Evolutionary conservation across 2,888 invertebrate genomes (phyloP), one percentile per base, ranked within the genome.

Genomic region (Trilocha varians): DNA sequence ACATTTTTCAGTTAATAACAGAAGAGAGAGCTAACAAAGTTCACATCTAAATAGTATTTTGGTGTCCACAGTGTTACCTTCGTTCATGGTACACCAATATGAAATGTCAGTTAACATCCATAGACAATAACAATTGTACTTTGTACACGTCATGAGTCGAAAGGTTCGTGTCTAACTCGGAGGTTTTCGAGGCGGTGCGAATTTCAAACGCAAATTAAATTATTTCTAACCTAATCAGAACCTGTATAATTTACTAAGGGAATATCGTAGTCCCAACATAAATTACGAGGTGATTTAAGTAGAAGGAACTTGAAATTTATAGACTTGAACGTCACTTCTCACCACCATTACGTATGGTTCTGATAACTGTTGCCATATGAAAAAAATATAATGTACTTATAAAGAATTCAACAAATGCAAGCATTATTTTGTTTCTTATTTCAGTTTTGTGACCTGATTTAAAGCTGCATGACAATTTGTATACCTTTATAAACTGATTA

Each of bases 281-380:
- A 87, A 87, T 85, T 80, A 84, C 75, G 87, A 84, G 87, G 87
- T 87, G 87, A 87, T 87, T 85, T 73, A 72, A 83, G 83, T 78
- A 83, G 83, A 84, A 85, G 82, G 77, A 82, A 74, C 71, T 61
- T 70, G 63, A 64, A 64, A 65, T 65, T 61, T 63, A 56, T 62
- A 70, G 70, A 77, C 70, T 68, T 55, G 53, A 64, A 55, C 62
- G 72, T 77, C 77, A 79, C 80, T 78, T 76, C 70, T 80, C 70
- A 82, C 82, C 85, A 78, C 76, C 78, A 74, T 63, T 53, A 49
- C 45, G 44, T 59, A 68, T 75, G 83, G 84, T 82, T 84, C 84
- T 83, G 83, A 84, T 83, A 79, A 76, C 70, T 79, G 75, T 74
- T 72, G 73, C 70, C 75, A 63, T 62, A 53, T 48, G 52, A 55